Evolutionary conservation across 2,888 invertebrate genomes (phyloP).

Genomic region (Salpingus planirostris): DNA sequence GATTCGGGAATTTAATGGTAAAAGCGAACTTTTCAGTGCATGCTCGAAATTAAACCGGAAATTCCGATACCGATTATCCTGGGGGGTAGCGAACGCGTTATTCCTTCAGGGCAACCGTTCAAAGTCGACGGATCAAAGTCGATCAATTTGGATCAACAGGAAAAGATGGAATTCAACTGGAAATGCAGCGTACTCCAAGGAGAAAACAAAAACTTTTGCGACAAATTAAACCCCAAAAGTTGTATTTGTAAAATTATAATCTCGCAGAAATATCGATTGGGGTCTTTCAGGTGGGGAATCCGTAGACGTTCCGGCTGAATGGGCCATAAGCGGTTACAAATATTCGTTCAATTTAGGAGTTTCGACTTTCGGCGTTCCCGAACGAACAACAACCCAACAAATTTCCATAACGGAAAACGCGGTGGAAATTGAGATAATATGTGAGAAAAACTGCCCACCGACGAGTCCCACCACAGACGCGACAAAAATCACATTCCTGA

Average conservation of each 20-base stretch:
- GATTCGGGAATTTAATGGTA: no score
- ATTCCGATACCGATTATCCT: neutral
- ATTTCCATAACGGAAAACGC: no score
- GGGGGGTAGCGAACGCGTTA: neutral
- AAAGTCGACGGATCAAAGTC: neutral
- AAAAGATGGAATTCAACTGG: slow-evolving; percentile 6
- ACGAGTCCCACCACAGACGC: no score
- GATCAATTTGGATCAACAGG: neutral
- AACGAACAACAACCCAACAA: no score
- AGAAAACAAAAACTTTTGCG: neutral
- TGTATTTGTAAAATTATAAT: neutral
- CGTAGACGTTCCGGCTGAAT: slow-evolving; percentile 2
- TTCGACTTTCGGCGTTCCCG: no score
- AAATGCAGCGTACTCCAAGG: slow-evolving; percentile 3
- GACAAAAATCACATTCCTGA: no score
- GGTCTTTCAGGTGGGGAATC: neutral
- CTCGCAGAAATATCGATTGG: neutral
- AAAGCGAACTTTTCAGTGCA: no score
- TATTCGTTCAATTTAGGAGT: slow-evolving; percentile 6
- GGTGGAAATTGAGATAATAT: no score
- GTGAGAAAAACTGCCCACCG: no score
- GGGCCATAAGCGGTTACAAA: neutral
- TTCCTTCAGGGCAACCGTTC: neutral
- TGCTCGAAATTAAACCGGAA: neutral
- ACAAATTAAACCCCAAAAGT: neutral